phyloP scores from a whole-genome alignment of 1,140 invertebrate genomes.

The Helicoverpa armigera region DNA sequence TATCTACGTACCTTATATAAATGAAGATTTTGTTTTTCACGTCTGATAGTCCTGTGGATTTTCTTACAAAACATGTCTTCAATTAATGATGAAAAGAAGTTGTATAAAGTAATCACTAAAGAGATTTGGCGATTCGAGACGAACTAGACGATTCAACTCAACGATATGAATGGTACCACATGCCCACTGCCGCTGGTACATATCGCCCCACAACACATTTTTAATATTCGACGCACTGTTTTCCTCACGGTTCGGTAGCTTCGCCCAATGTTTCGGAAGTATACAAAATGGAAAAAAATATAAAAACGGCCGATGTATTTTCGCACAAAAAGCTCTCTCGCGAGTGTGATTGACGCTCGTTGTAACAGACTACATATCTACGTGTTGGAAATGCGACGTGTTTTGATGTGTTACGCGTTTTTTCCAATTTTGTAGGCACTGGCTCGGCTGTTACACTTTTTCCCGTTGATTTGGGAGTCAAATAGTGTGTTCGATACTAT shows the following conservation, averaged over 20 bases:
- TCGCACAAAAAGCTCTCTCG: conserved; percentile 54
- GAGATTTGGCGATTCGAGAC: background rate
- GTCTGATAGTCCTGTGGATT: too few species aligned
- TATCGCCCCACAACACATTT: conserved; percentile 62
- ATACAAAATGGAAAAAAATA: conserved; percentile 66
- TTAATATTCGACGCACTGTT: conserved; percentile 71
- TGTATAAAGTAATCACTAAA: background rate
- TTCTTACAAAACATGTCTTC: too few species aligned
- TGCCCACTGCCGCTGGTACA: conserved; percentile 50
- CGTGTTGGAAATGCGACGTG: conserved; percentile 3
- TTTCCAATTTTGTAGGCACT: conserved; percentile 26
- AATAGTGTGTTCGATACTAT: conserved; percentile 1
- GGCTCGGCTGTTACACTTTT: conserved; percentile 2
- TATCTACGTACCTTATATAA: background rate
- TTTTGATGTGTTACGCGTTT: conserved; percentile 40
- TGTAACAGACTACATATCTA: conserved; percentile 16
- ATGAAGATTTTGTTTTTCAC: background rate
- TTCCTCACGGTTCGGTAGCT: conserved; percentile 60
- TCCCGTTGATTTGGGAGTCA: conserved; percentile 20
- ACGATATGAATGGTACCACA: background rate
- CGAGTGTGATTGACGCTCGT: conserved; percentile 58
- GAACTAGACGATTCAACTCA: background rate
- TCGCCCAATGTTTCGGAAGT: conserved; percentile 71
- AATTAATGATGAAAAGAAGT: background rate
- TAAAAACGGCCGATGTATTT: conserved; percentile 58